phyloP scores from a whole-genome alignment of 2,888 invertebrate species.

The Polyommatus iphigenia region DNA sequence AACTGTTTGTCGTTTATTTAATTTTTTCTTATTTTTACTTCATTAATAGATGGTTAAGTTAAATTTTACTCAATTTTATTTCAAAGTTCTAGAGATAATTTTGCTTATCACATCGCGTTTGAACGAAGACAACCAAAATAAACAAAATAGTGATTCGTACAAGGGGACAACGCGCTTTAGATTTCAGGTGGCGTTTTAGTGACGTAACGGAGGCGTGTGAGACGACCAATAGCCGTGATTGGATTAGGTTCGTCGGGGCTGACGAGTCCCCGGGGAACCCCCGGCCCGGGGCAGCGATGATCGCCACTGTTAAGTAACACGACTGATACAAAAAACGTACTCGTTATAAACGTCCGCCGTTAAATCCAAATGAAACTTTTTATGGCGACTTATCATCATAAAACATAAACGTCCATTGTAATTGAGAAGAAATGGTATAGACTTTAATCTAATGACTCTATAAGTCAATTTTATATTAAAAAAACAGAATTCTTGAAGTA shows the following conservation, averaged over 20 bases:
- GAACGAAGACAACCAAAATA: neutral
- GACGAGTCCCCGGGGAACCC: slow-evolving; percentile 82
- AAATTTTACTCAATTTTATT: too few species aligned
- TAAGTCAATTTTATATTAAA: neutral
- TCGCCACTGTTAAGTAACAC: slow-evolving; percentile 62
- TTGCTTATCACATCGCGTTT: neutral
- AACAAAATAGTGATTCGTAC: neutral
- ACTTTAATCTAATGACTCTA: neutral
- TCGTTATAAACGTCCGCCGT: slow-evolving; percentile 52
- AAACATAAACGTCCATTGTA: slow-evolving; percentile 30
- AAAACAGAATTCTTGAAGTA: too few species aligned
- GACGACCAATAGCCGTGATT: slow-evolving; percentile 76
- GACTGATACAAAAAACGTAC: slow-evolving; percentile 59
- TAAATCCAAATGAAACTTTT: slow-evolving; percentile 52
- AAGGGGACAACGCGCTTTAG: slow-evolving; percentile 4
- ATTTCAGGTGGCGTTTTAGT: slow-evolving; percentile 30
- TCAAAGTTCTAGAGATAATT: too few species aligned
- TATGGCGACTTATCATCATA: slow-evolving; percentile 45
- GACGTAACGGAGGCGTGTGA: slow-evolving; percentile 58
- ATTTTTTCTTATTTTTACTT: too few species aligned
- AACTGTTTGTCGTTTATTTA: neutral
- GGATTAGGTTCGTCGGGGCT: slow-evolving; percentile 82
- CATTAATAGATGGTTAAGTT: too few species aligned
- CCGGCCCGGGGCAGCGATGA: slow-evolving; percentile 61
- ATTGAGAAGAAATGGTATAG: neutral